phyloP scores from a whole-genome alignment of 2,888 invertebrate genomes.

The Desoria tigrina region DNA sequence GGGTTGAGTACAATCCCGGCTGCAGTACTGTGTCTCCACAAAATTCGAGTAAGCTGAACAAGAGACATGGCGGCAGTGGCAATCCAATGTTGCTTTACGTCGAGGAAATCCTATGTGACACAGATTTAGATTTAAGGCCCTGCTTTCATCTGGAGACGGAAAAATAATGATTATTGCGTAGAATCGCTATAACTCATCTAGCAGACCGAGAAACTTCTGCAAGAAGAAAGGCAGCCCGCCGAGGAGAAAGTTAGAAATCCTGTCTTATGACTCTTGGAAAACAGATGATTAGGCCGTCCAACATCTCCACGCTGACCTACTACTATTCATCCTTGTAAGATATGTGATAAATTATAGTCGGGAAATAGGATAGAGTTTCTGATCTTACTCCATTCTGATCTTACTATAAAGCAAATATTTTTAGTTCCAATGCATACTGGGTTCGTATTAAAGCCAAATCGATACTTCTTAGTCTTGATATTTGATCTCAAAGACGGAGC shows the following conservation, averaged over 20 bases:
- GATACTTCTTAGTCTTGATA: too few relatives aligned
- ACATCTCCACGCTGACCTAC: slow-evolving; percentile 10
- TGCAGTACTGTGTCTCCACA: slow-evolving; percentile 21
- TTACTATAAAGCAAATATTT: background rate
- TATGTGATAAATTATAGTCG: too few relatives aligned
- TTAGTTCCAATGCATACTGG: background rate
- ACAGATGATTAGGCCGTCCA: slow-evolving; percentile 16
- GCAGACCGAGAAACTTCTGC: slow-evolving; percentile 11
- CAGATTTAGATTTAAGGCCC: slow-evolving; percentile 24
- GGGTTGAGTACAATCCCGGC: slow-evolving; percentile 10
- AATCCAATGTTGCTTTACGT: slow-evolving; percentile 9
- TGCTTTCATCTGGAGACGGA: slow-evolving; percentile 24
- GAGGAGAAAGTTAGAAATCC: slow-evolving; percentile 21
- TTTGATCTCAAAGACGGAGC: background rate
- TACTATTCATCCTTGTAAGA: background rate
- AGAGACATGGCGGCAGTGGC: slow-evolving; percentile 5
- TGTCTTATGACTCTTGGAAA: slow-evolving; percentile 20
- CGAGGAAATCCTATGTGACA: slow-evolving; percentile 18
- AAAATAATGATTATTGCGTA: slow-evolving; percentile 37
- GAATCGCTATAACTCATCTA: slow-evolving; percentile 28
- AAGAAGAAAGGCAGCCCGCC: slow-evolving; percentile 2
- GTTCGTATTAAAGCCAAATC: too few relatives aligned
- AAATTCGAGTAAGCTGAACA: slow-evolving; percentile 16
- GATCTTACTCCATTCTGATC: background rate
- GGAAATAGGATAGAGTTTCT: too few relatives aligned